These are phyloP conservation scores for Mythimna ferrago DNA, from an alignment of 2,888 invertebrate species.

Conservation along the genomic window DNA sequence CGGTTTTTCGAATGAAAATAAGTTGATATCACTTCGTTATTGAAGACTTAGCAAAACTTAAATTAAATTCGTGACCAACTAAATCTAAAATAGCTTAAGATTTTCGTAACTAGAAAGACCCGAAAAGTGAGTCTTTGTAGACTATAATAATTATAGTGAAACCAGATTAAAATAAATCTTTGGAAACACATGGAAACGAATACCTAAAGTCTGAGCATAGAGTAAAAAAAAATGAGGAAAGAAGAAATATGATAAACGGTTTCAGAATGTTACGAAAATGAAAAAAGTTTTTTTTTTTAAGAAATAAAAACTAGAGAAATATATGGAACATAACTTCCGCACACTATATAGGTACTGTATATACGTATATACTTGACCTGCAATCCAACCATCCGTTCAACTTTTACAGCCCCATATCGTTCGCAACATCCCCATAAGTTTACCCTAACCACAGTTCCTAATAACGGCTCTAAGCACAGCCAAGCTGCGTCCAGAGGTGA, in stretches of 20 bases:
- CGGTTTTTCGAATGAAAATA: not conserved
- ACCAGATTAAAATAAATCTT: too few species aligned
- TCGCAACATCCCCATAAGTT: slow-evolving; percentile 68
- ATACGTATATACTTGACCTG: slow-evolving; percentile 37
- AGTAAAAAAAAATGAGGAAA: too few species aligned
- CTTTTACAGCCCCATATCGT: slow-evolving; percentile 58
- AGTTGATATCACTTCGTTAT: not conserved
- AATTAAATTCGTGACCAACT: not conserved
- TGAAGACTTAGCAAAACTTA: not conserved
- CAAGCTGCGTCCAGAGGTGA: slow-evolving; percentile 76
- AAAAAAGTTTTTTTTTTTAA: too few species aligned
- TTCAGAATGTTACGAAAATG: too few species aligned
- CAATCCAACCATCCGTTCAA: slow-evolving; percentile 51
- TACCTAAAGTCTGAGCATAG: too few species aligned
- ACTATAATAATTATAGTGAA: too few species aligned
- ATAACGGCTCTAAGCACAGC: slow-evolving; percentile 73
- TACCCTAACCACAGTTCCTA: slow-evolving; percentile 67
- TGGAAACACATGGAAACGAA: too few species aligned
- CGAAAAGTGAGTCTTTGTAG: not conserved
- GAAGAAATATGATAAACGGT: too few species aligned
- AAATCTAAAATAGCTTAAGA: not conserved
- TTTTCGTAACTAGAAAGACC: too few species aligned
- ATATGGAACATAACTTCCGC: too few species aligned
- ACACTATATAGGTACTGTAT: not conserved
- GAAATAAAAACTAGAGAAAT: too few species aligned